Evolutionary conservation across 2,113 vertebrate genomes (phyloP).

Genomic region (Seriola quinqueradiata): DNA sequence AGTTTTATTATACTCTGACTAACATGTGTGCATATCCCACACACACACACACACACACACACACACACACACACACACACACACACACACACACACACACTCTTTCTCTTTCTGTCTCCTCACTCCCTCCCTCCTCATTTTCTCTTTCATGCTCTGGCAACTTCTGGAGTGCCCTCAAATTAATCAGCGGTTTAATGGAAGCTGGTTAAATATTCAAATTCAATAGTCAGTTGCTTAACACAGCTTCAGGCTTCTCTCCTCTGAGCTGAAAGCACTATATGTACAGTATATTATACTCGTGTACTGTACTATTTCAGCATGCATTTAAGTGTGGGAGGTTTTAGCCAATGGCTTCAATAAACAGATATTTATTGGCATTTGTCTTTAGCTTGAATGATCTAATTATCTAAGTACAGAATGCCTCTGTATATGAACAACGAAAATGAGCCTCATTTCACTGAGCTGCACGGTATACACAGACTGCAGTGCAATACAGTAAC

Average conservation of each 20-base stretch:
- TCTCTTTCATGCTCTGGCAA: constrained; percentile 69
- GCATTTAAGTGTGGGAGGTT: not conserved
- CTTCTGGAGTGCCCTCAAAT: constrained; percentile 73
- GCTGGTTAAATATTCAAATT: constrained; percentile 77
- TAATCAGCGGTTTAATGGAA: constrained; percentile 80
- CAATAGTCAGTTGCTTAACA: constrained; percentile 62
- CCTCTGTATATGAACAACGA: not conserved
- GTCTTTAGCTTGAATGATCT: not conserved
- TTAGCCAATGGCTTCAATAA: not conserved
- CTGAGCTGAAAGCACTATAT: constrained; percentile 17
- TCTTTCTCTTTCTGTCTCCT: not conserved
- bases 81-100: not conserved
- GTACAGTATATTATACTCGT: not conserved
- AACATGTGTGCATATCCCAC: not conserved
- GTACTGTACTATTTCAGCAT: not conserved
- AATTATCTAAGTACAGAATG: not conserved
- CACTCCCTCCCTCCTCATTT: constrained; percentile 35
- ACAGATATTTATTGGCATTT: not conserved
- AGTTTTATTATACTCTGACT: constrained; percentile 3
- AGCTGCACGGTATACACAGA: not conserved
- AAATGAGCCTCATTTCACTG: not conserved
- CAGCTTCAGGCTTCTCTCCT: constrained; percentile 38
- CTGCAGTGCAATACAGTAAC: not conserved
- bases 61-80: not conserved
- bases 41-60: not conserved